Evolutionary conservation across 2,797 vertebrate species (phyloP).

Genomic region (Hyperoplus immaculatus): DNA sequence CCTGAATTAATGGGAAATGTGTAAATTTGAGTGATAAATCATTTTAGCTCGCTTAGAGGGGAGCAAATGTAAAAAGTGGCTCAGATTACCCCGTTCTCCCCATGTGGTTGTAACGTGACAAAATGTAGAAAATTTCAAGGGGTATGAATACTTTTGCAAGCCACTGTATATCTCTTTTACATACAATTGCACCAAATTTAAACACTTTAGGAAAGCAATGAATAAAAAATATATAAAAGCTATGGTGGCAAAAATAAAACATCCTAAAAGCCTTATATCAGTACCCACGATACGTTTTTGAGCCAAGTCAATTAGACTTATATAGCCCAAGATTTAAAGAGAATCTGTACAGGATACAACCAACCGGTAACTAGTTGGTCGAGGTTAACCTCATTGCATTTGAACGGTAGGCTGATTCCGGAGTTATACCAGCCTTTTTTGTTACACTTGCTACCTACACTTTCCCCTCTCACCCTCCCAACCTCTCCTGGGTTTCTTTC

Average conservation of each 20-base stretch:
- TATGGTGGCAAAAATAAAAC: neutral
- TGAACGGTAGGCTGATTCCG: neutral
- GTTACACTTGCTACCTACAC: neutral
- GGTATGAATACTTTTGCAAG: too few relatives aligned
- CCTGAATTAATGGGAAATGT: too few relatives aligned
- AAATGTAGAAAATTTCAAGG: too few relatives aligned
- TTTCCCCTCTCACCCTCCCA: neutral
- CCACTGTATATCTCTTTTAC: neutral
- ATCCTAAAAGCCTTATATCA: neutral
- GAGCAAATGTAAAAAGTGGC: too few relatives aligned
- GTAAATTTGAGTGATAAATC: too few relatives aligned
- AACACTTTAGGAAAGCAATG: neutral
- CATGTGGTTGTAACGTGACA: too few relatives aligned
- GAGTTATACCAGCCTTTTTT: neutral
- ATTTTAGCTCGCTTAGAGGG: too few relatives aligned
- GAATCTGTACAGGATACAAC: neutral
- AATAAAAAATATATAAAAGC: neutral
- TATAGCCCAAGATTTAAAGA: neutral
- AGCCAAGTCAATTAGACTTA: neutral
- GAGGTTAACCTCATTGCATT: neutral
- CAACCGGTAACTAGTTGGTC: neutral
- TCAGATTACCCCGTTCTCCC: too few relatives aligned
- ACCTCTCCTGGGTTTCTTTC: conserved; percentile 1
- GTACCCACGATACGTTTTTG: neutral
- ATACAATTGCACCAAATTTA: neutral